Conservation (phyloP, 2,888 invertebrate species). For the Tenodera sinensis region DNA sequence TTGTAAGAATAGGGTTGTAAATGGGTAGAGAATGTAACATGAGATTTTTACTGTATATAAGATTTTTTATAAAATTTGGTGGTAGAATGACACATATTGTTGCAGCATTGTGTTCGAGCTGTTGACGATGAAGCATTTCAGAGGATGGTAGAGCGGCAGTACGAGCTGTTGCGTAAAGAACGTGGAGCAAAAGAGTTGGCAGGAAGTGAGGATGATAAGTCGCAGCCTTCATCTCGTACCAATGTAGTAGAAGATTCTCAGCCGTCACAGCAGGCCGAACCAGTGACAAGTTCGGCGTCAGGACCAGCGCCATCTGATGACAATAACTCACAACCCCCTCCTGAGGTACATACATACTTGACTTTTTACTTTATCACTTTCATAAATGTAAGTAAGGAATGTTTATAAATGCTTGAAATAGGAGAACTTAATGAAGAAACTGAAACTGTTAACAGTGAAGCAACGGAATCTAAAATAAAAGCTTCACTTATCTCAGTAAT, state of each 20-base stretch:
- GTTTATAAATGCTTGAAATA: too few species aligned
- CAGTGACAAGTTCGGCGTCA: neutral
- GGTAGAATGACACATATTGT: neutral
- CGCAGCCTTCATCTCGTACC: neutral
- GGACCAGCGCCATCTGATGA: constrained; percentile 17
- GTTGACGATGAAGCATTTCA: constrained; percentile 92
- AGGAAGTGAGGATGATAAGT: neutral
- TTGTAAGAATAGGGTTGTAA: too few species aligned
- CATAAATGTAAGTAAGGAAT: too few species aligned
- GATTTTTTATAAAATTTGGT: too few species aligned
- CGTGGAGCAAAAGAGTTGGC: constrained; percentile 37
- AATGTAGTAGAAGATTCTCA: constrained; percentile 33
- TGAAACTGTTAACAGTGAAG: too few species aligned
- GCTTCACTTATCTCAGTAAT: too few species aligned
- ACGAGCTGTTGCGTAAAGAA: constrained; percentile 70
- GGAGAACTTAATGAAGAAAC: too few species aligned
- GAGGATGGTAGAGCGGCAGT: constrained; percentile 84
- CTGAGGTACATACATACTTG: neutral
- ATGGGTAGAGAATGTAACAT: too few species aligned
- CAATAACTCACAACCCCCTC: constrained; percentile 14
- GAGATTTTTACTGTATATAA: too few species aligned
- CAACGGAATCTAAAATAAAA: too few species aligned
- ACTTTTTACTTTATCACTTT: too few species aligned
- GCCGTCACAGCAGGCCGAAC: constrained; percentile 23
- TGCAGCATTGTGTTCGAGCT: constrained; percentile 79